A percentile compares a stretch with the other conserved stretches of the same genome.
Conservation (phyloP, 2,113 vertebrate species). For the Pithys albifrons region DNA sequence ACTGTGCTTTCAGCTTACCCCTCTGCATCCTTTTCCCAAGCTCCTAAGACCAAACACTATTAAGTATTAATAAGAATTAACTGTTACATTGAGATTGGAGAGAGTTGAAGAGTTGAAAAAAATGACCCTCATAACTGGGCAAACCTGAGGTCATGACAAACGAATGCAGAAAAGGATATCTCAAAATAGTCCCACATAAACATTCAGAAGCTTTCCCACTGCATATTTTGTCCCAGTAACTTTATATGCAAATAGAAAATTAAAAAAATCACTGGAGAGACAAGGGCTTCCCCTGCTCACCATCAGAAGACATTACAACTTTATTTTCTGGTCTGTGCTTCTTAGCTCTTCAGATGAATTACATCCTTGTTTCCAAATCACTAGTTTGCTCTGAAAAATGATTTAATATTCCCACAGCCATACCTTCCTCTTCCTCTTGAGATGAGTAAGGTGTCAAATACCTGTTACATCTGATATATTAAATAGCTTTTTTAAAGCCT, state of each 20-base stretch:
- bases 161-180: background rate
- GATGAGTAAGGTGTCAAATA: background rate
- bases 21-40: background rate
- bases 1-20: background rate
- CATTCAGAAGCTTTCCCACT: background rate
- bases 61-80: background rate
- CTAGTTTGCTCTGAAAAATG: background rate
- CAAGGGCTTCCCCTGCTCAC: background rate
- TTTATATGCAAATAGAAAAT: background rate
- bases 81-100: background rate
- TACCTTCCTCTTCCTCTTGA: background rate
- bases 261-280: background rate
- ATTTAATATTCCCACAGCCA: background rate
- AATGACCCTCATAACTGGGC: background rate
- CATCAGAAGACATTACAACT: background rate
- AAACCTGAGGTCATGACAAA: background rate
- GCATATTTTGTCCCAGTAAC: background rate
- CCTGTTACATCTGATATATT: background rate
- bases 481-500: background rate
- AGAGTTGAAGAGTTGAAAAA: background rate
- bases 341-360: background rate
- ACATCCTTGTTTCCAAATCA: background rate
- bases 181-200: background rate
- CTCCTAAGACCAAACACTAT: background rate
- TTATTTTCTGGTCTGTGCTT: background rate